Evolutionary conservation across 1,140 invertebrate species (phyloP).

Genomic region (Ctenoplectra terminalis): DNA sequence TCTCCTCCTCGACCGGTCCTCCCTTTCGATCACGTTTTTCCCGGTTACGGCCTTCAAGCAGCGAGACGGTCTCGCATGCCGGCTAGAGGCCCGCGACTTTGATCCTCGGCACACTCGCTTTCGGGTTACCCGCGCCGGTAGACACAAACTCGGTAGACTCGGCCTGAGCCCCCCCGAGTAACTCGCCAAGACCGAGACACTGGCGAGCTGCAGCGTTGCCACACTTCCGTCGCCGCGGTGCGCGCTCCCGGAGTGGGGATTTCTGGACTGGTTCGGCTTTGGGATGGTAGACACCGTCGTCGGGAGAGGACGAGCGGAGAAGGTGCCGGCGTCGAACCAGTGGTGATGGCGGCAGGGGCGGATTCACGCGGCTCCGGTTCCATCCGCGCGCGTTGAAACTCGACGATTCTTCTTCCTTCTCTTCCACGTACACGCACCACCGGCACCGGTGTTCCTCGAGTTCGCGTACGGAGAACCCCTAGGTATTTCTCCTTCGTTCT

Average conservation of each 20-base stretch:
- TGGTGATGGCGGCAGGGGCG: constrained; percentile 55
- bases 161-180: constrained; percentile 77
- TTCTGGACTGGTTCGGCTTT: constrained; percentile 75
- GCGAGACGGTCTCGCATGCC: constrained; percentile 71
- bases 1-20: constrained; percentile 46
- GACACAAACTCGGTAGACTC: constrained; percentile 81
- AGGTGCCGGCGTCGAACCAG: constrained; percentile 58
- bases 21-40: constrained; percentile 46
- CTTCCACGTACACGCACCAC: neutral
- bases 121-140: constrained; percentile 80
- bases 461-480: constrained; percentile 9
- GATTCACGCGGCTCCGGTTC: constrained; percentile 41
- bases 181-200: constrained; percentile 79
- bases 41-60: constrained; percentile 62
- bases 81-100: constrained; percentile 68
- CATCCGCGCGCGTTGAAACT: constrained; percentile 12
- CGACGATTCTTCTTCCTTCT: constrained; percentile 1
- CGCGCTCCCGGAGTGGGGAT: constrained; percentile 70
- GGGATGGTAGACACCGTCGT: constrained; percentile 66
- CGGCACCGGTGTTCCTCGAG: neutral
- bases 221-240: constrained; percentile 71
- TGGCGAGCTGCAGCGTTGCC: constrained; percentile 76
- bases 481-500: constrained; percentile 30
- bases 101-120: constrained; percentile 76
- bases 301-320: constrained; percentile 63